These are phyloP conservation scores for Drosophila punjabiensis DNA, from an alignment of 1,140 invertebrate genomes.

Conservation along the genomic window DNA sequence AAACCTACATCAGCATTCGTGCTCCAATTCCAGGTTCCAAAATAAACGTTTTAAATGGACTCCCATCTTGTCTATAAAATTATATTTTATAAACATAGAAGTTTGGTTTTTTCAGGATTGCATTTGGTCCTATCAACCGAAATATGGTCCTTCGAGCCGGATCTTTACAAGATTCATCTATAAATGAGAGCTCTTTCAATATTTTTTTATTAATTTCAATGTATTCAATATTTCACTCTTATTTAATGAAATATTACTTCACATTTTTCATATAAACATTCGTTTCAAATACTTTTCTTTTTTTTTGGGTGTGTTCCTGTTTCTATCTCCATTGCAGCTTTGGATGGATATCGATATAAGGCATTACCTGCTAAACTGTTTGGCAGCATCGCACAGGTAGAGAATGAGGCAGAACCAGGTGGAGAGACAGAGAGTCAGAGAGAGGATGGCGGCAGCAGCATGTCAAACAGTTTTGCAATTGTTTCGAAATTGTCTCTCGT, in stretches of 20 bases:
- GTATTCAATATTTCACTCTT: neutral
- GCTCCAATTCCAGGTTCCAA: neutral
- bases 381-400: slow-evolving; percentile 68
- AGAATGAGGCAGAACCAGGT: slow-evolving; percentile 17
- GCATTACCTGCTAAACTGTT: slow-evolving; percentile 84
- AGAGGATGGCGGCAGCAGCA: slow-evolving; percentile 53
- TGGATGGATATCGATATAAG: slow-evolving; percentile 78
- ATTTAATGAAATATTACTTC: neutral
- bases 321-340: slow-evolving; percentile 28
- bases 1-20: neutral
- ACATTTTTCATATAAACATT: neutral
- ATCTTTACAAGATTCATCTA: neutral
- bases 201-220: too few species aligned
- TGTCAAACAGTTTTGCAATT: slow-evolving; percentile 84
- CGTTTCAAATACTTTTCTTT: too few species aligned
- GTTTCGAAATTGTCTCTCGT: slow-evolving; percentile 84
- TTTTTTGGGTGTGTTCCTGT: neutral
- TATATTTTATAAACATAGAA: too few species aligned
- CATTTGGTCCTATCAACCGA: too few species aligned
- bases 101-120: too few species aligned
- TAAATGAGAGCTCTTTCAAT: too few species aligned
- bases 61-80: too few species aligned
- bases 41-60: neutral
- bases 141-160: neutral
- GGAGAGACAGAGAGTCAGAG: slow-evolving; percentile 5